These are phyloP conservation scores for Riparia riparia DNA, from an alignment of 2,113 vertebrate genomes.

Conservation along the genomic window DNA sequence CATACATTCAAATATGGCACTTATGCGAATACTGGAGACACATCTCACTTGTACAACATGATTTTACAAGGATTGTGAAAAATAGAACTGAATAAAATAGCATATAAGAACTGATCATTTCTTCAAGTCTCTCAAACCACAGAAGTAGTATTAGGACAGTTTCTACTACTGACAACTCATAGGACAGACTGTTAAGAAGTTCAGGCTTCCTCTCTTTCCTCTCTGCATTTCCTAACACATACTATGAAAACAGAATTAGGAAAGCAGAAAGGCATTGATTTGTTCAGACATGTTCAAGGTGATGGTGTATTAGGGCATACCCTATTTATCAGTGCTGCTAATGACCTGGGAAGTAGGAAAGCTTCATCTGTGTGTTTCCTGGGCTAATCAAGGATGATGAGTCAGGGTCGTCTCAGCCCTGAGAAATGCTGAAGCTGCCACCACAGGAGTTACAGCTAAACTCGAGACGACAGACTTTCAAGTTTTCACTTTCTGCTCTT, in stretches of 20 bases:
- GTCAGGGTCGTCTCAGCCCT: neutral
- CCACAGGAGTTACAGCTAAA: neutral
- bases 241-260: neutral
- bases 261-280: neutral
- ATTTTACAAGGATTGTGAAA: neutral
- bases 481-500: neutral
- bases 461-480: neutral
- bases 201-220: neutral
- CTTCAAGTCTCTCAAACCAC: neutral
- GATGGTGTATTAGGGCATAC: neutral
- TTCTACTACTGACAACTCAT: neutral
- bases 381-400: neutral
- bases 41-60: neutral
- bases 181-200: neutral
- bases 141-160: neutral
- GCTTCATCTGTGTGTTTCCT: neutral
- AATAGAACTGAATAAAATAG: neutral
- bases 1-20: slow-evolving; percentile 35
- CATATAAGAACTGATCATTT: neutral
- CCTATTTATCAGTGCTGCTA: neutral
- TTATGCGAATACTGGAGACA: neutral
- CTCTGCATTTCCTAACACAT: neutral
- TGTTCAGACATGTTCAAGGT: neutral
- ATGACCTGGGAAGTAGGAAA: neutral
- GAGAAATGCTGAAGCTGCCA: neutral